phyloP scores from a whole-genome alignment of 92 coral and sea anemone genomes.

The Ricordea florida region DNA sequence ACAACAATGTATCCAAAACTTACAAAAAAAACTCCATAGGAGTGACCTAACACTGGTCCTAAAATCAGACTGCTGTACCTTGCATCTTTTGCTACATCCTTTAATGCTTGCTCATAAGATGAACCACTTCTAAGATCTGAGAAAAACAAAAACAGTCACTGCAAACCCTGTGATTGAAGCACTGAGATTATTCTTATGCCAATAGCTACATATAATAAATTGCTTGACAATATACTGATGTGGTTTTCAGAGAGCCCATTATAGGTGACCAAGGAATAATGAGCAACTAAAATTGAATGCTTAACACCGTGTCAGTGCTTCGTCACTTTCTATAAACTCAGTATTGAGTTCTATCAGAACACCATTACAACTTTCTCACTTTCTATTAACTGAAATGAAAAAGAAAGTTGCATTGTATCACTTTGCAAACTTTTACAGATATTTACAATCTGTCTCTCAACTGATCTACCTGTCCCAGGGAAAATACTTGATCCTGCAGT shows the following conservation, averaged over 20 bases:
- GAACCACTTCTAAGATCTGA: slow-evolving; percentile 60
- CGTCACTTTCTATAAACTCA: too few species aligned
- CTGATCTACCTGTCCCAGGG: slow-evolving; percentile 53
- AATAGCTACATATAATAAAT: too few species aligned
- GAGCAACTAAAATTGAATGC: not conserved
- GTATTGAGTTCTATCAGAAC: not conserved
- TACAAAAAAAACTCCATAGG: not conserved
- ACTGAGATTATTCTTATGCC: too few species aligned
- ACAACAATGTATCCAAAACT: not conserved
- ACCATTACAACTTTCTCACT: too few species aligned
- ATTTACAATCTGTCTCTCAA: too few species aligned
- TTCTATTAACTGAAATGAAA: too few species aligned
- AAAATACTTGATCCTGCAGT: slow-evolving; percentile 62
- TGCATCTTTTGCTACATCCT: slow-evolving; percentile 84
- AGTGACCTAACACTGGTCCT: not conserved
- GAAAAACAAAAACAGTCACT: not conserved
- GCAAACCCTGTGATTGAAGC: too few species aligned
- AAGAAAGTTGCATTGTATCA: too few species aligned
- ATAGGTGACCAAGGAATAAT: not conserved
- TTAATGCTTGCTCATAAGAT: slow-evolving; percentile 93
- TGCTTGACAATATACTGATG: too few species aligned
- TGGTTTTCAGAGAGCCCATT: too few species aligned
- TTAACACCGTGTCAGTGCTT: not conserved
- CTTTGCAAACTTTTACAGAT: too few species aligned
- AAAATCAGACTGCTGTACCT: slow-evolving; percentile 39